Evolutionary conservation across 1,140 invertebrate genomes (phyloP), one percentile per base, ranked within the genome.

Genomic region (Drosophila ambigua): DNA sequence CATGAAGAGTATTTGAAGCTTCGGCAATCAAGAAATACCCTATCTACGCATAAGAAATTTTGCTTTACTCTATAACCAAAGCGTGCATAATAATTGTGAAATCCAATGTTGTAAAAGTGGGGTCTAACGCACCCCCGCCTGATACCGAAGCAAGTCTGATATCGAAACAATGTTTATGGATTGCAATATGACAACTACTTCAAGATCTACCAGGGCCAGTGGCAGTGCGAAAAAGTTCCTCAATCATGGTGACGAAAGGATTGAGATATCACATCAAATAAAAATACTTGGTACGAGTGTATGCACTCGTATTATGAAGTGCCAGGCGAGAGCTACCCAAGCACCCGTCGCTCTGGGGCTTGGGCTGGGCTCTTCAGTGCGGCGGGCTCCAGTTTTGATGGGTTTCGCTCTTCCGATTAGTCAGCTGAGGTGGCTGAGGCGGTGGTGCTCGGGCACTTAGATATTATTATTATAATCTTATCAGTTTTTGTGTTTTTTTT

Each of bases 401-500:
- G 9, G 39, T 28, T 24, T 39, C 41, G 15, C 20, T 24, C 13
- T 46, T 51, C 43, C 43, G 44, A 52, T 75, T 66, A 75, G 72
- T 75, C 71, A 75, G 71, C 72, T 75, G 41, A 59, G 71, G 54
- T 59, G 26, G n/a, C 72, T 75, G 41, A 59, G 71, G 50, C 53
- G 35, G 16, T 49, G 71, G 54, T 58, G 35, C 46, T 49, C 48
- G 28, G 44, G 35, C 48, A 53, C 61, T 59, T n/a, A 49, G 72
- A 59, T 75, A 75, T 66, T 41, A n/a, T 23, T 54, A n/a, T 23
- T 44, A 51, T 73, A 75, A 75, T 75, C 72, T 75, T 75, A 75
- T 75, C 72, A 74, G 61, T 39, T 53, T 53, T 39, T 8, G 15
- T 9, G n/a, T 2, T 4, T 28, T 6, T 7, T 6, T 48, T 11